Evolutionary conservation across 2,797 vertebrate genomes (phyloP), one percentile per base, ranked within the genome.

Genomic region (Melanotaenia pygmaea): DNA sequence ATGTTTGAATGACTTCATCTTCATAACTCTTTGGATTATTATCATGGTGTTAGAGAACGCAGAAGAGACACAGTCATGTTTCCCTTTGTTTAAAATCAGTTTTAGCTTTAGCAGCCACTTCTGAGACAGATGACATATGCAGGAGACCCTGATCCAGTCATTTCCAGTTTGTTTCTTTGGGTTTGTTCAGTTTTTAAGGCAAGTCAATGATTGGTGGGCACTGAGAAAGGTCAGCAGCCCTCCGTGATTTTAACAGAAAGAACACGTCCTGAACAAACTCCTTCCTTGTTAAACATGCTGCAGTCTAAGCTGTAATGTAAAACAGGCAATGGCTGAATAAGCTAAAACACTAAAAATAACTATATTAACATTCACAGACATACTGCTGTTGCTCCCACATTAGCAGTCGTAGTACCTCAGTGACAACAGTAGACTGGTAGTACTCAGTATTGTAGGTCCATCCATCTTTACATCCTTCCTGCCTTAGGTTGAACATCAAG

Each of bases 381-480:
- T 54, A 10, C 35, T n/a, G 54, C 7, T 30, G 37, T 51, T 22
- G 47, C 38, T 4, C 54, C n/a, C 28, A 54, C 2, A 54, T 4
- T 35, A 24, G 56, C 1, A 30, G 11, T 24, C 37, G 65, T 20
- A n/a, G 65, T 86, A 91, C 90, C 87, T 92, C 89, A 9, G 53
- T 91, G 76, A 84, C 85, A 5, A 80, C 77, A 56, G 88, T 91
- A 1, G 79, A 88, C 3, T 77, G n/a, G 62, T 72, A 91, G 74
- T 80, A 40, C 70, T 91, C 81, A 6, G 77, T 76, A 14, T 74
- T 83, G 80, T 88, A 90, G 26, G 10, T 83, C 89, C 89, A 91
- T 57, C 87, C 88, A 56, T 92, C 86, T 66, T 57, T 73, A 59
- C 90, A 92, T 43, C 12, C 67, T 66, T 91, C 89, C 78, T 67